Evolutionary conservation across 2,888 invertebrate genomes (phyloP).

Genomic region (Diarsia dahlii): DNA sequence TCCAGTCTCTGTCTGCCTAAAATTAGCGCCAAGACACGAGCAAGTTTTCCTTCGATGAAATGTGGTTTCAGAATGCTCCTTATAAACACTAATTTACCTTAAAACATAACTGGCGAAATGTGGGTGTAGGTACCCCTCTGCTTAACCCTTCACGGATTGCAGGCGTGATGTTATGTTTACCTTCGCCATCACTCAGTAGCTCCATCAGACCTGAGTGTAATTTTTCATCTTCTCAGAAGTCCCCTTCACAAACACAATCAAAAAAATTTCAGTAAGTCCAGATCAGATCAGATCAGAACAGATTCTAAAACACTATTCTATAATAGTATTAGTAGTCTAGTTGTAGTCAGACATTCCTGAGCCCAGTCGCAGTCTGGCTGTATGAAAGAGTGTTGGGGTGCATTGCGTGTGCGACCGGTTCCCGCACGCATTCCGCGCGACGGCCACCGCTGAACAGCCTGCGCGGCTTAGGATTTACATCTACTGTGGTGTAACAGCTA

Average conservation of each 20-base stretch:
- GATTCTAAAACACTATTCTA: slow-evolving; percentile 18
- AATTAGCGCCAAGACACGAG: neutral
- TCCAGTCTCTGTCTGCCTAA: neutral
- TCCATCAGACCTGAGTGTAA: too few species aligned
- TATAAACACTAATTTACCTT: neutral
- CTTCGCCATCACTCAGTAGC: neutral
- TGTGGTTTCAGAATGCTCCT: neutral
- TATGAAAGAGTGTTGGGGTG: slow-evolving; percentile 57
- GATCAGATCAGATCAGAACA: too few species aligned
- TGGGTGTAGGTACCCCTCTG: neutral
- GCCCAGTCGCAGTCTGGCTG: slow-evolving; percentile 48
- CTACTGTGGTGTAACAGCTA: slow-evolving; percentile 28
- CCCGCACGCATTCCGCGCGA: slow-evolving; percentile 62
- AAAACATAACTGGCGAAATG: neutral
- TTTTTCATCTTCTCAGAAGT: neutral
- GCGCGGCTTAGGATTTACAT: slow-evolving; percentile 23
- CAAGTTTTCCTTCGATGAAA: slow-evolving; percentile 5
- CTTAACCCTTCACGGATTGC: neutral
- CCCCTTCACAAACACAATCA: neutral
- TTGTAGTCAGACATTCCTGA: slow-evolving; percentile 41
- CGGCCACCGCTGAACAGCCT: slow-evolving; percentile 34
- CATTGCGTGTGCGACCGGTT: slow-evolving; percentile 63
- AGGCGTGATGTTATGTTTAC: neutral
- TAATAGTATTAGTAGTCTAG: slow-evolving; percentile 17
- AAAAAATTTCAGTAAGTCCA: neutral